Conservation (phyloP, 2,888 invertebrate genomes). For the Acanthoscelides obtectus region DNA sequence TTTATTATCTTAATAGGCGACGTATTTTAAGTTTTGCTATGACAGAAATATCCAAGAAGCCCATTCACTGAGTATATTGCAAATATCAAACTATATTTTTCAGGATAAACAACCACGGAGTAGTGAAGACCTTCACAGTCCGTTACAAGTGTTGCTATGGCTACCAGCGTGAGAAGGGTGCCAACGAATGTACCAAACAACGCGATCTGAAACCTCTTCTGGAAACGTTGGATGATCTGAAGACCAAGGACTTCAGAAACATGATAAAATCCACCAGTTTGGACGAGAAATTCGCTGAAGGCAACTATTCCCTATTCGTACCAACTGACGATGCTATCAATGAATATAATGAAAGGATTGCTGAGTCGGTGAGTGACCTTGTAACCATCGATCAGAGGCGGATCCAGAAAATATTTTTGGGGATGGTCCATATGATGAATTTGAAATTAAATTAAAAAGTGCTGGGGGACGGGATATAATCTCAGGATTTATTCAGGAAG, state of each 20-base stretch:
- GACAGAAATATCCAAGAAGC: too few relatives aligned
- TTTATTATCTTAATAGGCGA: too few relatives aligned
- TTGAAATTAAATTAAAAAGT: too few relatives aligned
- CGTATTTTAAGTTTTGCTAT: too few relatives aligned
- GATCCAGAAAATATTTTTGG: too few relatives aligned
- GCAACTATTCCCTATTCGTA: conserved; percentile 60
- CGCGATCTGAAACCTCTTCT: conserved; percentile 55
- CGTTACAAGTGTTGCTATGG: conserved; percentile 68
- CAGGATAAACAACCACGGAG: conserved; percentile 55
- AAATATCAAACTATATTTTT: too few relatives aligned
- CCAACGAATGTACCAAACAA: conserved; percentile 40
- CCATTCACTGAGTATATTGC: too few relatives aligned
- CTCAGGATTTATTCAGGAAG: too few relatives aligned
- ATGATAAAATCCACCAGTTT: conserved; percentile 52
- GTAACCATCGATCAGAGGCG: too few relatives aligned
- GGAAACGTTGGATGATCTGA: conserved; percentile 55
- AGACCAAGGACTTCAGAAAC: conserved; percentile 55
- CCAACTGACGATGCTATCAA: conserved; percentile 59
- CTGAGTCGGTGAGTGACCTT: conserved; percentile 52
- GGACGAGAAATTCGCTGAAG: conserved; percentile 47
- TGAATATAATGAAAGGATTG: conserved; percentile 51
- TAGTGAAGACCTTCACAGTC: conserved; percentile 57
- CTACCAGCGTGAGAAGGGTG: conserved; percentile 47
- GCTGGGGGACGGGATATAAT: too few relatives aligned
- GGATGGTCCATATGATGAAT: too few relatives aligned